Base-by-base conservation (phyloP, 1,140 invertebrate species). In the Tetramorium alpestre region DNA sequence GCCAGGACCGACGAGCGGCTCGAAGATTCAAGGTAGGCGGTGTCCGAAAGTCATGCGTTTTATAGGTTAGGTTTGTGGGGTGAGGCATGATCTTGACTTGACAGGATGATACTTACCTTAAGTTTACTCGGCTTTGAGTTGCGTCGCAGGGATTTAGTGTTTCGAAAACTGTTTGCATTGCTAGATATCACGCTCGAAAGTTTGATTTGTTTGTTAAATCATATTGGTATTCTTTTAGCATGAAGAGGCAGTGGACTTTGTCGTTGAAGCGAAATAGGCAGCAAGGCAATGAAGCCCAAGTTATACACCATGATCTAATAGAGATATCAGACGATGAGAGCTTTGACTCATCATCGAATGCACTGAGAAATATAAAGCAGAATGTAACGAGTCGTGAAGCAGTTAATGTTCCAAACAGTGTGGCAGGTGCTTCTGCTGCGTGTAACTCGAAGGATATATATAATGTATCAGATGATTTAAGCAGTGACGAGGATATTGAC, bases 381-480 rank as follows among this genome's bases (percentile, higher is more conserved):
- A 44, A 8, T 1, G 7, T 44, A 18, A 13, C 6, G n/a, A 44
- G 7, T 38, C 3, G 6, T 10, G 13, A 11, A 13, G 28, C 16
- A 22, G 10, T 18, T 38, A 7, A 10, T 2, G 16, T 13, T 2
- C 8, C 11, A 13, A 73, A 11, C 49, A 47, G 13, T 2, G 0
- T 25, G 25, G 6, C 8, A 81, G 22, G 33, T 47, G 2, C 1
- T 72, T 44, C 28, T 7, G 33, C 28, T 7, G 33, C 13, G 28
- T 28, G 18, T 13, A 49, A 7, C 2, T 11, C 6, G 28, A 25
- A 18, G 2, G 2, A 10, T n/a, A 13, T 51, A 51, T 4, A 0
- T 16, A 49, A 87, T 13, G 16, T 90, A n/a, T 73, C 87, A n/a
- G 76, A 76, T 10, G 88, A 92, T 72, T 78, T 75, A 25, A 84